These are phyloP conservation scores for Aleadryas rufinucha DNA, from an alignment of 2,113 vertebrate genomes.

Conservation along the genomic window DNA sequence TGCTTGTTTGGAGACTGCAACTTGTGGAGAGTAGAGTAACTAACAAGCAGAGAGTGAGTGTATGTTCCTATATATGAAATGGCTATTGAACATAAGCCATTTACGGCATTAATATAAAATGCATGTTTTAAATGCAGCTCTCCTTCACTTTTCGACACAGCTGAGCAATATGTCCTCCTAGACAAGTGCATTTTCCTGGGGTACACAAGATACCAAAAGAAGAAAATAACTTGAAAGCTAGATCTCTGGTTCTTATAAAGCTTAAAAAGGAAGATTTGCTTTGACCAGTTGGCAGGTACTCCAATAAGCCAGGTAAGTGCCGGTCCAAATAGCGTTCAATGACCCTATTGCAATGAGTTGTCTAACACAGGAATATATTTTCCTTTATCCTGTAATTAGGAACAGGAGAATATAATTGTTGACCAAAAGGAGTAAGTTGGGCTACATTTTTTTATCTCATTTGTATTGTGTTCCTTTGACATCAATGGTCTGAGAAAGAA, in stretches of 20 bases:
- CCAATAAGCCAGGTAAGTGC: not conserved
- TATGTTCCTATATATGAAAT: not conserved
- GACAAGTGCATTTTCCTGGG: not conserved
- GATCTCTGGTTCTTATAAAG: not conserved
- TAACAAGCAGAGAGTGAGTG: not conserved
- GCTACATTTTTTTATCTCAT: not conserved
- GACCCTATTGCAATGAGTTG: not conserved
- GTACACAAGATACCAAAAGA: not conserved
- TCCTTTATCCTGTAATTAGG: slow-evolving; percentile 15
- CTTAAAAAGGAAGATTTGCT: not conserved
- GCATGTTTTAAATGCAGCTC: not conserved
- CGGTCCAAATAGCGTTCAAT: not conserved
- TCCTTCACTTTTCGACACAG: not conserved
- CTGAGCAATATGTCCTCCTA: not conserved
- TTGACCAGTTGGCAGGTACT: not conserved
- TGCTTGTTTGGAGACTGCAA: not conserved
- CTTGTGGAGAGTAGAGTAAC: not conserved
- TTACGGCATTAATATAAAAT: not conserved
- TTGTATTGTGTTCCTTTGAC: slow-evolving; percentile 20
- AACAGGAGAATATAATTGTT: slow-evolving; percentile 4
- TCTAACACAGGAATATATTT: not conserved
- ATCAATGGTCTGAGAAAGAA: not conserved
- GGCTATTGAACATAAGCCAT: not conserved
- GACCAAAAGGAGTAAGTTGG: not conserved
- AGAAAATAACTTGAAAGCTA: not conserved